phyloP scores from a whole-genome alignment of 2,888 invertebrate species.

The Lysandra bellargus region DNA sequence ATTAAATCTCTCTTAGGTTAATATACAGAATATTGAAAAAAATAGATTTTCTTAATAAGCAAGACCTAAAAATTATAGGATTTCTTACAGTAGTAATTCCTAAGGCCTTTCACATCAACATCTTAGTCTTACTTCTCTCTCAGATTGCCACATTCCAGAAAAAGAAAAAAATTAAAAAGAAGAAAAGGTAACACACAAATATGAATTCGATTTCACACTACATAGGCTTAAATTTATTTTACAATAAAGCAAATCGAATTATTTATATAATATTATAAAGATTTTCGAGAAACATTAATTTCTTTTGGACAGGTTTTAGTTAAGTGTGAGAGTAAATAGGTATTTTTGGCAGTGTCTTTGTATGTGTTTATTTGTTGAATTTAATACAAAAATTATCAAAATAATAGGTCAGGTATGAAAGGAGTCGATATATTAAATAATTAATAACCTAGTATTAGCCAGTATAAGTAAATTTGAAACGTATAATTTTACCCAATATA shows the following conservation, averaged over 20 bases:
- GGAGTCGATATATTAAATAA: no score
- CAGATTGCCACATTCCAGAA: constrained; percentile 1
- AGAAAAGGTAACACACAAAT: neutral
- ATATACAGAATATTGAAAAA: no score
- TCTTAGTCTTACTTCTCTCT: constrained; percentile 28
- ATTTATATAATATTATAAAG: constrained; percentile 22
- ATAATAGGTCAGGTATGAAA: neutral
- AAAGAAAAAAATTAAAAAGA: neutral
- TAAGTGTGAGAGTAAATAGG: constrained; percentile 40
- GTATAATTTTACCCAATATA: no score
- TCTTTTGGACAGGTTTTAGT: constrained; percentile 29
- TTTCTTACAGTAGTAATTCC: neutral
- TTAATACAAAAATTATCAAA: no score
- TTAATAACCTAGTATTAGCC: no score
- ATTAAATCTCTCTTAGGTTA: neutral
- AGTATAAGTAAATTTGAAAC: neutral
- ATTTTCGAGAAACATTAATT: constrained; percentile 26
- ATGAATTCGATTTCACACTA: constrained; percentile 29
- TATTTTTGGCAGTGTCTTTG: constrained; percentile 45
- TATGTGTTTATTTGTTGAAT: neutral
- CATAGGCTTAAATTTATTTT: constrained; percentile 31
- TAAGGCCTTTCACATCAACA: constrained; percentile 14
- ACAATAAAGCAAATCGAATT: constrained; percentile 27
- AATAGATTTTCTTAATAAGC: neutral
- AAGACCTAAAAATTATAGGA: neutral